Evolutionary conservation across 2,888 invertebrate species (phyloP), one percentile per base, ranked within the genome.

Genomic region (Daptonema setosum): DNA sequence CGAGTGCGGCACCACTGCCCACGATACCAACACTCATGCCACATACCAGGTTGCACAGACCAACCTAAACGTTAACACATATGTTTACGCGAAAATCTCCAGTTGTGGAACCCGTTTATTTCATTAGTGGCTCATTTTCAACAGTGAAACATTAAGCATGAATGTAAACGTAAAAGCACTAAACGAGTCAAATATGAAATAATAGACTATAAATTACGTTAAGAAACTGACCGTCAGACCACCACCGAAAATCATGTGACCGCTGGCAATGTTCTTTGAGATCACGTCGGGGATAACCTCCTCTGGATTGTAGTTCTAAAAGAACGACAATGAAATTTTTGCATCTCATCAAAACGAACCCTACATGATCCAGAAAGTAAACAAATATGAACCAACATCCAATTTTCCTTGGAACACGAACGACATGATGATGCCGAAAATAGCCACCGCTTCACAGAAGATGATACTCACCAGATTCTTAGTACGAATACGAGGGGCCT

Each of bases 391-490:
- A 59, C 59, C 51, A 54, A 65, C 67, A 59, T 59, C 60, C 50
- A 65, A 59, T 56, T 68, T 68, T 60, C 66, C 67, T 54, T 64
- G 66, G 58, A 97, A 78, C 45, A 97, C 91, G 71, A 97, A 95
- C 52, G 97, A 93, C 67, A 93, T 90, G 69, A 97, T 97, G 61
- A 97, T 79, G 29, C 97, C 97, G 74, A 97, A 97, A 75, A 97
- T 97, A 62, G 97, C 97, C 2, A 97, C 97, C 63, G 97, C 97
- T 76, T 99, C 97, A 72, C 97, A 97, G 78, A 97, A 97, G 74
- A 97, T 97, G 66, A 97, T 91, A 55, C 93, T 95, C 71, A 97
- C 91, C 71, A 99, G 80, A 75, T 99, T 99, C 76, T 97, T 97
- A 57, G 97, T 97, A 75, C 93, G 88, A 74, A 99, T 97, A 68